Evolutionary conservation across 2,888 invertebrate genomes (phyloP).

Genomic region (Carpatolechia fugitivella): DNA sequence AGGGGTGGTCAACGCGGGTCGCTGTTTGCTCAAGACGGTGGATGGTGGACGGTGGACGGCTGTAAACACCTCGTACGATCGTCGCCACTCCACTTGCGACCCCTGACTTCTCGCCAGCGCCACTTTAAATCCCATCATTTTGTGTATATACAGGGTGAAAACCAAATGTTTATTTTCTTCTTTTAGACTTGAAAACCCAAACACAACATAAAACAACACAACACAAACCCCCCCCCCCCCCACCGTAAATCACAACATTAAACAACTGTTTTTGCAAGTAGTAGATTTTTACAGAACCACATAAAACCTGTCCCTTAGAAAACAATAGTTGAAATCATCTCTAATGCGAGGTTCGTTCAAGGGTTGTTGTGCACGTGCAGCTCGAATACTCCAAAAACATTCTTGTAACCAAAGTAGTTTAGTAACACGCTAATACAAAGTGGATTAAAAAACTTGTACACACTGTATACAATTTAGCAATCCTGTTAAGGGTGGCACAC

Average conservation of each 20-base stretch:
- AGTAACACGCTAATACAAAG: neutral
- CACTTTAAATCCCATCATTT: constrained; percentile 36
- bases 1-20: constrained; percentile 28
- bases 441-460: constrained; percentile 23
- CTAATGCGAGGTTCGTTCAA: too few relatives aligned
- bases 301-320: too few relatives aligned
- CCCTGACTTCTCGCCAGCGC: constrained; percentile 40
- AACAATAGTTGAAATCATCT: too few relatives aligned
- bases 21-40: constrained; percentile 61
- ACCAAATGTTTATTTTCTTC: neutral
- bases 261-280: too few relatives aligned
- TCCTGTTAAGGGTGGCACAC: constrained; percentile 49
- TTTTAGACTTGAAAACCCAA: too few relatives aligned
- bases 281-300: too few relatives aligned
- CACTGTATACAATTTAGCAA: constrained; percentile 45
- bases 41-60: constrained; percentile 19
- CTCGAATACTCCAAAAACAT: too few relatives aligned
- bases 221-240: too few relatives aligned
- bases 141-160: constrained; percentile 35
- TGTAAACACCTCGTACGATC: constrained; percentile 56
- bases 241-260: too few relatives aligned
- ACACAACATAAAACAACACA: too few relatives aligned
- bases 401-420: too few relatives aligned
- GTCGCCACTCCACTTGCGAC: constrained; percentile 33
- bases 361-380: too few relatives aligned